Percentiles rank a stretch among this genome's conserved stretches.
phyloP scores from a whole-genome alignment of 2,113 vertebrate species.

The Falcunculus frontatus region DNA sequence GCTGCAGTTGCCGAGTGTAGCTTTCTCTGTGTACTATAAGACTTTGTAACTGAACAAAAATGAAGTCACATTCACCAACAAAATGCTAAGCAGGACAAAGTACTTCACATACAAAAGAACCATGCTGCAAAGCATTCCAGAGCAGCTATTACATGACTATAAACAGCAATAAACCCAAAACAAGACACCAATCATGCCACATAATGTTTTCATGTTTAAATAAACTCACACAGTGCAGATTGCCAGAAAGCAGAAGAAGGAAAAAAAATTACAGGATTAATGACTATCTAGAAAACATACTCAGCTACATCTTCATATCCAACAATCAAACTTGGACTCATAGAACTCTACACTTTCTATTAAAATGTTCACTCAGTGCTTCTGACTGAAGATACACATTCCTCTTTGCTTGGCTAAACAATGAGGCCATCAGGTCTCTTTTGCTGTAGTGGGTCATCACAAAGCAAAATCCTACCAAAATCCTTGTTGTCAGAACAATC shows the following conservation, averaged over 20 bases:
- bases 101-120: not conserved
- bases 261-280: not conserved
- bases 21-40: not conserved
- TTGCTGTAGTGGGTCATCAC: not conserved
- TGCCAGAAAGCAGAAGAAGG: constrained; percentile 8
- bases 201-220: not conserved
- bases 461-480: not conserved
- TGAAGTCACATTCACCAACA: not conserved
- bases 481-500: not conserved
- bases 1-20: not conserved
- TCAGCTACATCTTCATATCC: not conserved
- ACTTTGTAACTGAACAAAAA: not conserved
- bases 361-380: not conserved
- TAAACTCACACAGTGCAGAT: not conserved
- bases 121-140: not conserved
- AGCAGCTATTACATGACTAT: not conserved
- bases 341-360: not conserved
- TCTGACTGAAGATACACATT: not conserved
- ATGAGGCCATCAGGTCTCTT: not conserved
- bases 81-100: not conserved
- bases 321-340: not conserved
- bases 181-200: not conserved
- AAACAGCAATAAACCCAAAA: not conserved
- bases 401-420: not conserved
- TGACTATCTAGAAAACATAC: not conserved